A percentile compares a stretch with the other conserved stretches of the same genome.
Conservation (phyloP, 2,888 invertebrate species). For the Pachymerium ferrugineum region DNA sequence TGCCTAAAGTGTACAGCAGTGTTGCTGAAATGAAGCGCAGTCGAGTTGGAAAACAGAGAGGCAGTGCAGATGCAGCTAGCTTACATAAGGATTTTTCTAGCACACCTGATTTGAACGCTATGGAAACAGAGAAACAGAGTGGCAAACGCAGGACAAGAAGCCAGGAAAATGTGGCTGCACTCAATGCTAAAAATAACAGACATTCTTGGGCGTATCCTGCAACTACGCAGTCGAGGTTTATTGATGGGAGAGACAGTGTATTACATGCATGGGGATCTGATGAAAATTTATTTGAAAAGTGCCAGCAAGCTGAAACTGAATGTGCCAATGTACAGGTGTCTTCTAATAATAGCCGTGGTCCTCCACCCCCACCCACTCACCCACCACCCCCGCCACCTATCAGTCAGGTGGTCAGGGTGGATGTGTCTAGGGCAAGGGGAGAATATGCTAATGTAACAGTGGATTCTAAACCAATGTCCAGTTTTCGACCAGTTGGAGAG, state of each 20-base stretch:
- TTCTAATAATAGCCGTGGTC: slow-evolving; percentile 9
- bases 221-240: slow-evolving; percentile 35
- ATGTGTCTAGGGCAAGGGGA: slow-evolving; percentile 50
- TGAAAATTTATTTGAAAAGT: slow-evolving; percentile 39
- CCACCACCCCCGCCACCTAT: slow-evolving; percentile 71
- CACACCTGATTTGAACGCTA: slow-evolving; percentile 65
- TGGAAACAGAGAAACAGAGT: slow-evolving; percentile 28
- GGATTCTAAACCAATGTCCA: slow-evolving; percentile 57
- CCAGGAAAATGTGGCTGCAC: slow-evolving; percentile 57
- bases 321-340: slow-evolving; percentile 17
- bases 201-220: slow-evolving; percentile 43
- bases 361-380: slow-evolving; percentile 70
- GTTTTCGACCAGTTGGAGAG: slow-evolving; percentile 77
- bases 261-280: slow-evolving; percentile 43
- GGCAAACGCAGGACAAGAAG: slow-evolving; percentile 50
- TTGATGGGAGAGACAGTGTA: slow-evolving; percentile 39
- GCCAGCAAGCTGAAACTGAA: background rate
- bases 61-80: slow-evolving; percentile 41
- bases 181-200: slow-evolving; percentile 41
- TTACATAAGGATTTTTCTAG: slow-evolving; percentile 79
- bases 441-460: slow-evolving; percentile 46
- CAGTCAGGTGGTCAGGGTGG: slow-evolving; percentile 57
- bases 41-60: slow-evolving; percentile 59
- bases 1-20: slow-evolving; percentile 75
- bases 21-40: slow-evolving; percentile 91